Evolutionary conservation across 2,888 invertebrate species (phyloP).

Genomic region (Leptopilina syphax): DNA sequence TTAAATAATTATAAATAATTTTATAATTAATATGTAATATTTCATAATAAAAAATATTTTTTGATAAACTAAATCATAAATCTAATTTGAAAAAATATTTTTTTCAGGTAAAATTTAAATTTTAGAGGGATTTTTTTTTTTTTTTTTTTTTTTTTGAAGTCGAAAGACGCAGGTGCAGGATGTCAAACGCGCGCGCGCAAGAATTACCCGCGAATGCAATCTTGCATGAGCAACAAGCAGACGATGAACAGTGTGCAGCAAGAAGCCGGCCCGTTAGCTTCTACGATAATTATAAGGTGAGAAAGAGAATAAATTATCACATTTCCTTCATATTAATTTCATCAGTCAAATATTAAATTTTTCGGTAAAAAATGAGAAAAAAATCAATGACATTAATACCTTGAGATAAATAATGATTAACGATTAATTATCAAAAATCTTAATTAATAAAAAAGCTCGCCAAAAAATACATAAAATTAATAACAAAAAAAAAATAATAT

Average conservation of each 20-base stretch:
- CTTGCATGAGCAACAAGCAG: slow-evolving; percentile 63
- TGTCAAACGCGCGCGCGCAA: slow-evolving; percentile 54
- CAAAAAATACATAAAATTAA: too few relatives aligned
- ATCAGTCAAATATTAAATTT: neutral
- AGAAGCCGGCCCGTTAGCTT: slow-evolving; percentile 76
- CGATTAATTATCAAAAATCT: neutral
- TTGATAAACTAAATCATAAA: too few relatives aligned
- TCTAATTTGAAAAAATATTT: neutral
- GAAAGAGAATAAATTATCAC: slow-evolving; percentile 4
- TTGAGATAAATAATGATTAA: too few relatives aligned
- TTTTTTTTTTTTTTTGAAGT: slow-evolving; percentile 34
- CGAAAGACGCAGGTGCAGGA: slow-evolving; percentile 54
- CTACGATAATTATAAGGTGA: slow-evolving; percentile 76
- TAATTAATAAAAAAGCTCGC: too few relatives aligned
- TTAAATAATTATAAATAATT: too few relatives aligned
- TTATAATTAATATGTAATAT: too few relatives aligned
- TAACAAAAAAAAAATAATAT: too few relatives aligned
- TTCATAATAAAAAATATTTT: too few relatives aligned
- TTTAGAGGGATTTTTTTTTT: neutral
- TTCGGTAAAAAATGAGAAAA: neutral
- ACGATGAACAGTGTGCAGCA: slow-evolving; percentile 70
- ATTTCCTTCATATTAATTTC: neutral
- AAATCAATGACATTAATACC: too few relatives aligned
- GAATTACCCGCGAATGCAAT: slow-evolving; percentile 54
- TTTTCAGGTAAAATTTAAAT: slow-evolving; percentile 4